Evolutionary conservation across 35 echinoderm and acorn worm species (phyloP).

Genomic region (Apostichopus californicus): DNA sequence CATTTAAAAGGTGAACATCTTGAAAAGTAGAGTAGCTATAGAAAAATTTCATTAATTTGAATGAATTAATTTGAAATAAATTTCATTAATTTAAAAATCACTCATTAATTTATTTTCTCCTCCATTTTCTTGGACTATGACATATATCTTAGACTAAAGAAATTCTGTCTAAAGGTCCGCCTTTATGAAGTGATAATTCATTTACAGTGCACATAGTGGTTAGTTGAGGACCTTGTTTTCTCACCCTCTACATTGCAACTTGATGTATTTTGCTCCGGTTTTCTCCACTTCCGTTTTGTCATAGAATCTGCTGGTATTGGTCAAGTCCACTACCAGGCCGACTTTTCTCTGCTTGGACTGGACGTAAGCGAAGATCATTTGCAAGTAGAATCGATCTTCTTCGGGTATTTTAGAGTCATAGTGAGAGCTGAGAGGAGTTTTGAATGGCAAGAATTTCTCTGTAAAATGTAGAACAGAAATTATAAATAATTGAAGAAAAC

Average conservation of each 20-base stretch:
- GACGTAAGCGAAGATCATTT: constrained; percentile 82
- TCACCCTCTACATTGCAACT: constrained; percentile 88
- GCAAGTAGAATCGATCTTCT: constrained; percentile 80
- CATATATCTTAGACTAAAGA: too few relatives aligned
- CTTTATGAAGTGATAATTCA: too few relatives aligned
- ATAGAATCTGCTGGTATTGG: constrained; percentile 91
- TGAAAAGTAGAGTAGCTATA: neutral
- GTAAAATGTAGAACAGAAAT: neutral
- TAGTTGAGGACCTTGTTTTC: neutral
- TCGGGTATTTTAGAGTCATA: constrained; percentile 86
- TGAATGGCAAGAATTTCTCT: constrained; percentile 94
- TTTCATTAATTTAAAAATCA: too few relatives aligned
- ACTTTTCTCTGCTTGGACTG: constrained; percentile 62
- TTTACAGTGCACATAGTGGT: too few relatives aligned
- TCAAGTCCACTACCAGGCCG: constrained; percentile 81
- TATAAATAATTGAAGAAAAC: neutral
- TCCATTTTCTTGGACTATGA: too few relatives aligned
- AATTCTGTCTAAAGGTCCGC: too few relatives aligned
- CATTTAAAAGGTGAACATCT: neutral
- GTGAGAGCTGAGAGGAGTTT: constrained; percentile 80
- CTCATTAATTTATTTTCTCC: too few relatives aligned
- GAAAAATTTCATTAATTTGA: neutral
- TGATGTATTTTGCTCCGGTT: constrained; percentile 79
- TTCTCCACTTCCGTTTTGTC: constrained; percentile 77
- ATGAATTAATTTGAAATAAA: too few relatives aligned